A percentile compares a stretch with the other conserved stretches of the same genome.
phyloP scores from a whole-genome alignment of 1,140 invertebrate species.

The Hylyphantes graminicola region DNA sequence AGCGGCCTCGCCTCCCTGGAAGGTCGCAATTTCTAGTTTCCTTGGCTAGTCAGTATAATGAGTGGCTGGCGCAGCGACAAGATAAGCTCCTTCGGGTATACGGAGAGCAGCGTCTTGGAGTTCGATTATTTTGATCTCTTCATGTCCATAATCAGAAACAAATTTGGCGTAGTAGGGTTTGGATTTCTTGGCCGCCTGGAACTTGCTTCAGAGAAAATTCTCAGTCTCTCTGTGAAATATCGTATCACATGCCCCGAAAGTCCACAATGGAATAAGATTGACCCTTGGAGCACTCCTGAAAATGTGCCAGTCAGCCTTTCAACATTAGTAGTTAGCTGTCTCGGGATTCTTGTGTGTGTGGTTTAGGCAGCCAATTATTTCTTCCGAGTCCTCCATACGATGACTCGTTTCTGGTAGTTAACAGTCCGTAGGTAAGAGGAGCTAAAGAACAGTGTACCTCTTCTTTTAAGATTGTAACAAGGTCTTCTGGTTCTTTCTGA shows the following conservation, averaged over 20 bases:
- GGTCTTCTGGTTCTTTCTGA: too few relatives aligned
- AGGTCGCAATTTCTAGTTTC: neutral
- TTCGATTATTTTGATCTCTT: neutral
- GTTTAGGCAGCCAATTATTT: too few relatives aligned
- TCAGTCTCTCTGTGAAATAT: neutral
- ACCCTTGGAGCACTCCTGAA: neutral
- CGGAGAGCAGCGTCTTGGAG: neutral
- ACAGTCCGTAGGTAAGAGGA: too few relatives aligned
- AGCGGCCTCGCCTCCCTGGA: neutral
- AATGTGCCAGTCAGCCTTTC: neutral
- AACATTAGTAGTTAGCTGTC: neutral
- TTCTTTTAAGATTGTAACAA: too few relatives aligned
- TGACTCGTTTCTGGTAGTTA: too few relatives aligned
- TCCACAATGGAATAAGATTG: conserved; percentile 1
- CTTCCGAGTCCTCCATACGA: too few relatives aligned
- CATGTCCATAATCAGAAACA: neutral
- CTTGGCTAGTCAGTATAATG: neutral
- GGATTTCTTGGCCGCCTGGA: neutral
- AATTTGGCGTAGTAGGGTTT: neutral
- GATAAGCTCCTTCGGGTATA: neutral
- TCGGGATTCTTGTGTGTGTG: neutral
- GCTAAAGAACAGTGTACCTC: too few relatives aligned
- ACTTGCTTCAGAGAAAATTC: neutral
- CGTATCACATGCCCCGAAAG: neutral
- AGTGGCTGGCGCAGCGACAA: neutral